phyloP scores from a whole-genome alignment of 2,797 vertebrate species.

The Peromyscus melanophrys region DNA sequence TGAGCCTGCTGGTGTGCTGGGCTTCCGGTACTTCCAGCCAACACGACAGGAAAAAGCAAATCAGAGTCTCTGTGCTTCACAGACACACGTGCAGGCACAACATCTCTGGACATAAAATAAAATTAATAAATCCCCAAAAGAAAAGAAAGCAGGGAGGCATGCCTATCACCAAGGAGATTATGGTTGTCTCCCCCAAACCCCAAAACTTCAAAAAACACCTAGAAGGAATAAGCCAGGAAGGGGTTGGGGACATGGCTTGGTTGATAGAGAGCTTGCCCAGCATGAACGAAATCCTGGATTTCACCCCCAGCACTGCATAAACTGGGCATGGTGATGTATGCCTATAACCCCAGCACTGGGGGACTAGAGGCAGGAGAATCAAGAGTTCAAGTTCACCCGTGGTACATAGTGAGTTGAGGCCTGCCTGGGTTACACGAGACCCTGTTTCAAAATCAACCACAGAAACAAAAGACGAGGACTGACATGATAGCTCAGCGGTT shows the following conservation, averaged over 20 bases:
- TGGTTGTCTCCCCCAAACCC: background rate
- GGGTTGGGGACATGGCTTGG: background rate
- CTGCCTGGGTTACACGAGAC: background rate
- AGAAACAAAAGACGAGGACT: background rate
- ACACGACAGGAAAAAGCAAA: background rate
- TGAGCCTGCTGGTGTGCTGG: accelerated
- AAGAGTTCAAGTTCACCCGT: background rate
- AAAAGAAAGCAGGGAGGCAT: background rate
- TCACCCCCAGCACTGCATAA: background rate
- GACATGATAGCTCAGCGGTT: background rate
- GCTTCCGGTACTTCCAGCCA: background rate
- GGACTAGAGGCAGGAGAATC: background rate
- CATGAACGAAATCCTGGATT: background rate
- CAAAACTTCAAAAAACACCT: background rate
- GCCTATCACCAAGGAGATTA: background rate
- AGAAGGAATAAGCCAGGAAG: background rate
- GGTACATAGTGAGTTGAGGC: background rate
- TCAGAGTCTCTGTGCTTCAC: background rate
- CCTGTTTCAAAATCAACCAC: background rate
- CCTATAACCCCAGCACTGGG: background rate
- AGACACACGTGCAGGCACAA: background rate
- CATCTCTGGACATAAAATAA: background rate
- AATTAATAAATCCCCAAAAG: background rate
- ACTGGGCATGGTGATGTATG: background rate
- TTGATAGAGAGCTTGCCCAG: background rate